Percentiles rank a stretch among this genome's conserved stretches.
phyloP scores from a whole-genome alignment of 1,140 invertebrate genomes.

The Adoxophyes honmai region DNA sequence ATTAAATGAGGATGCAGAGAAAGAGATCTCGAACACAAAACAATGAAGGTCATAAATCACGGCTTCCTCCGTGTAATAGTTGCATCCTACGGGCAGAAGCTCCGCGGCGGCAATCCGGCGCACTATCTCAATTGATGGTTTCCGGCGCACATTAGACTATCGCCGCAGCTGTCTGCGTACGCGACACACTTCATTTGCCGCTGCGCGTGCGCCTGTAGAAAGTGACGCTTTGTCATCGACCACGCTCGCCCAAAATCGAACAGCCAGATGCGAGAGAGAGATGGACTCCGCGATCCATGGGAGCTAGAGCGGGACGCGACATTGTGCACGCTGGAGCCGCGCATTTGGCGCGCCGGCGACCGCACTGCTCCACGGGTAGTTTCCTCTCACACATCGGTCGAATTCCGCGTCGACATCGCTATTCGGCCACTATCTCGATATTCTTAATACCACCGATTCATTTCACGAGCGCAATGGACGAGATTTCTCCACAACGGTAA shows the following conservation, averaged over 20 bases:
- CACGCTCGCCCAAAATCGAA: slow-evolving; percentile 56
- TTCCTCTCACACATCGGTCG: slow-evolving; percentile 19
- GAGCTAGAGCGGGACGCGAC: slow-evolving; percentile 25
- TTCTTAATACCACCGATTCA: slow-evolving; percentile 12
- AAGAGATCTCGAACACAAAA: slow-evolving; percentile 54
- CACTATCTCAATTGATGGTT: slow-evolving; percentile 73
- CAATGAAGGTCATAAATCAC: slow-evolving; percentile 72
- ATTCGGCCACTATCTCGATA: slow-evolving; percentile 18
- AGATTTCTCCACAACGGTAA: slow-evolving; percentile 19
- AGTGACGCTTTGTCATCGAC: slow-evolving; percentile 60
- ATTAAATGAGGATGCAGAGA: slow-evolving; percentile 44
- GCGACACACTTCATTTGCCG: slow-evolving; percentile 70
- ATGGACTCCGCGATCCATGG: slow-evolving; percentile 16
- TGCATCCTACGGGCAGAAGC: slow-evolving; percentile 63
- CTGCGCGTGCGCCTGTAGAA: slow-evolving; percentile 64
- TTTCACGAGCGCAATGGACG: slow-evolving; percentile 7
- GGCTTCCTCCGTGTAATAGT: slow-evolving; percentile 64
- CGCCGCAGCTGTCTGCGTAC: slow-evolving; percentile 60
- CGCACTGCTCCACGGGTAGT: background rate
- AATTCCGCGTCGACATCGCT: slow-evolving; percentile 27
- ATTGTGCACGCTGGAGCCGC: slow-evolving; percentile 26
- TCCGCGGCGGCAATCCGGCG: slow-evolving; percentile 64
- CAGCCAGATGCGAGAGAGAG: slow-evolving; percentile 38
- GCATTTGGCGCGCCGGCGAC: slow-evolving; percentile 40
- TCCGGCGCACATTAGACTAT: slow-evolving; percentile 64